Evolutionary conservation across 2,888 invertebrate species (phyloP).

Genomic region (Eulithis prunata): DNA sequence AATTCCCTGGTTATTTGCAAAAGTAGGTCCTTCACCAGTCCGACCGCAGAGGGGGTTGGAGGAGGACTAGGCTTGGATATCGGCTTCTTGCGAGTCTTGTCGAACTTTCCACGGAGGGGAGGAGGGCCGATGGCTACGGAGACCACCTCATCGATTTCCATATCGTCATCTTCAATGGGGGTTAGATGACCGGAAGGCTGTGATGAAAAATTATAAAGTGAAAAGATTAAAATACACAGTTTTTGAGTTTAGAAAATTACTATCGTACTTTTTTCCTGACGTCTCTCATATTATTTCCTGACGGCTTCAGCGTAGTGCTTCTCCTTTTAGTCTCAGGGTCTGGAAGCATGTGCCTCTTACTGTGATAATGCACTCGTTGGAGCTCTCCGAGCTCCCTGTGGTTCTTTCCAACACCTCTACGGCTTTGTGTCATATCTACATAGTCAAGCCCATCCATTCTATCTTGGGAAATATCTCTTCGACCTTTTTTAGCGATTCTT

Average conservation of each 20-base stretch:
- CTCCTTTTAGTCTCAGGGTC: conserved; percentile 57
- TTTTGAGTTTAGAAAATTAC: too few relatives aligned
- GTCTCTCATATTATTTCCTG: conserved; percentile 45
- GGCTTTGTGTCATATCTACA: conserved; percentile 29
- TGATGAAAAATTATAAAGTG: not conserved
- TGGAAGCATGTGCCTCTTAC: conserved; percentile 67
- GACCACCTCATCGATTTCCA: conserved; percentile 74
- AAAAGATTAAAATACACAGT: too few relatives aligned
- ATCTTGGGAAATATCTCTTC: not conserved
- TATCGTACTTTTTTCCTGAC: conserved; percentile 62
- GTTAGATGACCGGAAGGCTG: conserved; percentile 73
- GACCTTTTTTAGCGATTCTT: not conserved
- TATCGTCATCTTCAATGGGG: conserved; percentile 73
- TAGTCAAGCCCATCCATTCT: not conserved
- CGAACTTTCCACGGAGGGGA: conserved; percentile 66
- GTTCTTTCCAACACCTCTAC: conserved; percentile 37
- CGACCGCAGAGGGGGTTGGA: conserved; percentile 45
- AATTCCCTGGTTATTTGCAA: conserved; percentile 68
- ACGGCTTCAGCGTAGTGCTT: conserved; percentile 49
- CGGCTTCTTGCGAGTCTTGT: conserved; percentile 57
- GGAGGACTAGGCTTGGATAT: conserved; percentile 23
- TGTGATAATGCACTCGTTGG: conserved; percentile 56
- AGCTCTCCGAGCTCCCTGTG: conserved; percentile 41
- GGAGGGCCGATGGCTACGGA: conserved; percentile 77
- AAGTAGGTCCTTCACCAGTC: conserved; percentile 65